Evolutionary conservation across 1,140 invertebrate species (phyloP).

Genomic region (Cardiocondyla obscurior): DNA sequence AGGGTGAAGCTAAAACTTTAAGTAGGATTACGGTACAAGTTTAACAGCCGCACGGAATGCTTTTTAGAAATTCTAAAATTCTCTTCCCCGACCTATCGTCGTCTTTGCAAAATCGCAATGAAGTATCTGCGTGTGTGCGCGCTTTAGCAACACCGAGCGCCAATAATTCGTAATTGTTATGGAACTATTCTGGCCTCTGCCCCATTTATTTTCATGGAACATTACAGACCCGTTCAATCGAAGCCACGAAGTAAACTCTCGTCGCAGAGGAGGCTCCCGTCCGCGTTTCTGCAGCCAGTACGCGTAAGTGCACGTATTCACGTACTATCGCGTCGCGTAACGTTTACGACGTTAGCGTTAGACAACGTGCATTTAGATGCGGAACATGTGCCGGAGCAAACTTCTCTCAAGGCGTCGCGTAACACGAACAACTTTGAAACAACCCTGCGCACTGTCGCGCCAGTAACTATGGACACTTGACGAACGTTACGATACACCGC

Average conservation of each 20-base stretch:
- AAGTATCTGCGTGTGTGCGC: neutral
- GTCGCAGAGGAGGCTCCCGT: neutral
- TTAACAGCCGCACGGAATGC: neutral
- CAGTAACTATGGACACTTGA: constrained; percentile 1
- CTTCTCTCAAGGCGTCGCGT: constrained; percentile 33
- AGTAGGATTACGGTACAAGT: neutral
- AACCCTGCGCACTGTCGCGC: constrained; percentile 6
- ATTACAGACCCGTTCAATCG: neutral
- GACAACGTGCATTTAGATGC: constrained; percentile 25
- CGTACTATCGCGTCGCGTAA: constrained; percentile 19
- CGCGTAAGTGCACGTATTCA: neutral
- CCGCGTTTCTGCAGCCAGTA: neutral
- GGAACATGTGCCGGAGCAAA: constrained; percentile 36
- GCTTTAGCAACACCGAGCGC: neutral
- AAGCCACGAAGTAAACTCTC: neutral
- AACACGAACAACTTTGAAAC: constrained; percentile 25
- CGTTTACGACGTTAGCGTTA: constrained; percentile 21
- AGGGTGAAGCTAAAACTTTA: neutral
- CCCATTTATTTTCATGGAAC: constrained; percentile 7
- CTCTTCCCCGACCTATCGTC: too few species aligned
- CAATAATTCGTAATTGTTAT: neutral
- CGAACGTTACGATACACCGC: constrained; percentile 10
- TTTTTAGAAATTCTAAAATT: neutral
- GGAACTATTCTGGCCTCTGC: neutral
- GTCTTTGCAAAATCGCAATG: neutral